These are phyloP conservation scores for Neoaliturus tenellus DNA, from an alignment of 2,888 invertebrate genomes.

Conservation along the genomic window DNA sequence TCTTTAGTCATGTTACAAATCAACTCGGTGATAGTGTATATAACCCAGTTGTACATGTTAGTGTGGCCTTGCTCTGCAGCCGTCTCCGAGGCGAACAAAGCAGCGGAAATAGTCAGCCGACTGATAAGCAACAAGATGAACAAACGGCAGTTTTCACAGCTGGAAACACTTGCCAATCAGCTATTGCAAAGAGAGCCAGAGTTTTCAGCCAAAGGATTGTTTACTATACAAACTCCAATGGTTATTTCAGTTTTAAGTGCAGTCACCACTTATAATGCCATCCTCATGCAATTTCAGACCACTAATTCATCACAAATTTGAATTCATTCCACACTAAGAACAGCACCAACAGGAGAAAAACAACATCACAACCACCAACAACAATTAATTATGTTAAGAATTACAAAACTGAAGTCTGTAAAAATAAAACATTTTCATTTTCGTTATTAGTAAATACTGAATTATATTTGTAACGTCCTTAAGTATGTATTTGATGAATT, in stretches of 20 bases:
- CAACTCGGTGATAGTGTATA: slow-evolving; percentile 1
- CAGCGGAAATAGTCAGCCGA: not conserved
- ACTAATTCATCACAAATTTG: not conserved
- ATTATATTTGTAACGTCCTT: too few species aligned
- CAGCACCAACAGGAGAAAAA: too few species aligned
- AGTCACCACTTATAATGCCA: slow-evolving; percentile 35
- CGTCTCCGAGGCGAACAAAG: not conserved
- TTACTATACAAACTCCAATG: not conserved
- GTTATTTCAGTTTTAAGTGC: slow-evolving; percentile 28
- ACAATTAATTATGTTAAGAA: too few species aligned
- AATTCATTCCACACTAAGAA: too few species aligned
- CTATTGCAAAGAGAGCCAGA: not conserved
- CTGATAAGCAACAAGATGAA: not conserved
- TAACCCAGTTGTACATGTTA: slow-evolving; percentile 21
- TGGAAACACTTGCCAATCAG: not conserved
- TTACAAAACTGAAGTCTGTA: too few species aligned
- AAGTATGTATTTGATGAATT: too few species aligned
- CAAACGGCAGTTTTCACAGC: not conserved
- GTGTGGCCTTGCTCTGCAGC: slow-evolving; percentile 16
- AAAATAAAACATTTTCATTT: too few species aligned
- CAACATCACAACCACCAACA: too few species aligned
- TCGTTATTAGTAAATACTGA: too few species aligned
- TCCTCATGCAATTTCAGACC: slow-evolving; percentile 20
- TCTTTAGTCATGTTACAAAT: not conserved
- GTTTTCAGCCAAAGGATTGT: not conserved